phyloP scores from a whole-genome alignment of 92 coral and sea anemone genomes.

The Porites evermanni region DNA sequence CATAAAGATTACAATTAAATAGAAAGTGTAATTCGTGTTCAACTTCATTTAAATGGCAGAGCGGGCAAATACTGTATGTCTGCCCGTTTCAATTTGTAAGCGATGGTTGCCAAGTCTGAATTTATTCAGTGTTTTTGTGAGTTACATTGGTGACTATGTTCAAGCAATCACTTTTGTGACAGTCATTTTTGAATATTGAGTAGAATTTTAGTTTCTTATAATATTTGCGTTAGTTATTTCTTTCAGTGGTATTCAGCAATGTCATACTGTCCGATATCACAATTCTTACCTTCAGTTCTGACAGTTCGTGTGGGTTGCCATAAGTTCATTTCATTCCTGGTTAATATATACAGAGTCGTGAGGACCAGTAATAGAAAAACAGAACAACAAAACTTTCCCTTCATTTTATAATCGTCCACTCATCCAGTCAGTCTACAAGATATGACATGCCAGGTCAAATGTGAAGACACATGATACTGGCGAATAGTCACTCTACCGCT shows the following conservation, averaged over 20 bases:
- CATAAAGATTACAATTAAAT: too few relatives aligned
- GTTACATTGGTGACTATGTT: too few relatives aligned
- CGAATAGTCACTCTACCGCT: neutral
- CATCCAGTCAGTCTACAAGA: neutral
- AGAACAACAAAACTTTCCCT: constrained; percentile 14
- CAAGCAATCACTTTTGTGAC: too few relatives aligned
- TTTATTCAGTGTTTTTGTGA: too few relatives aligned
- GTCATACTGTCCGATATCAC: neutral
- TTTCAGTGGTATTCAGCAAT: neutral
- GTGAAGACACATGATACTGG: neutral
- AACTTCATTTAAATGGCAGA: too few relatives aligned
- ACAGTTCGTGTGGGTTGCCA: neutral
- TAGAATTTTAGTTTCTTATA: too few relatives aligned
- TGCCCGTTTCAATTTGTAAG: too few relatives aligned
- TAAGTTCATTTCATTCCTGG: neutral
- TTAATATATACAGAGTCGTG: constrained; percentile 1
- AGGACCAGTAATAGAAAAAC: neutral
- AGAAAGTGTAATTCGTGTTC: too few relatives aligned
- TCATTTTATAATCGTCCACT: constrained; percentile 5
- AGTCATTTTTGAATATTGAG: too few relatives aligned
- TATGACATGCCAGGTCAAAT: neutral
- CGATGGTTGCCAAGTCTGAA: too few relatives aligned
- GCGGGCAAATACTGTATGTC: too few relatives aligned
- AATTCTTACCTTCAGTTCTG: constrained; percentile 10
- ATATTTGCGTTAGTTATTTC: neutral